Conservation (phyloP, 2,888 invertebrate species). For the Harpalus rubripes region DNA sequence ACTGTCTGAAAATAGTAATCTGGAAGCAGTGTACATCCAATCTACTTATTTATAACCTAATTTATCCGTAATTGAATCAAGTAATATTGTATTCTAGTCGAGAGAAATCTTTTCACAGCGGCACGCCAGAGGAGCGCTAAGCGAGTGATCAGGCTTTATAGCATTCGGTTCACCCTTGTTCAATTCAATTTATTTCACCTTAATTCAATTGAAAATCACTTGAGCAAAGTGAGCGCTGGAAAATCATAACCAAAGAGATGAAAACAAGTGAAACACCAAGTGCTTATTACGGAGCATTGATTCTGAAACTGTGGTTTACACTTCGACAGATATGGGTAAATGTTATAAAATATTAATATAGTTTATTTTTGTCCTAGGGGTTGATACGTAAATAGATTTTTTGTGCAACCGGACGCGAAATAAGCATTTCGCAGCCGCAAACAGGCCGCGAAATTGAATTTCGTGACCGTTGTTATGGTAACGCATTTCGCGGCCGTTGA, state of each 20-base stretch:
- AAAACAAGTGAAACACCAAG: slow-evolving; percentile 32
- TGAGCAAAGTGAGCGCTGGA: slow-evolving; percentile 43
- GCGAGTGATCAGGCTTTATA: slow-evolving; percentile 16
- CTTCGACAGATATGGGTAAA: too few relatives aligned
- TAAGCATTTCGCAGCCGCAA: too few relatives aligned
- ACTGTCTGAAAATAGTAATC: slow-evolving; percentile 3
- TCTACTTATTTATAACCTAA: slow-evolving; percentile 35
- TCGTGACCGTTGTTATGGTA: too few relatives aligned
- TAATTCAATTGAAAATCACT: slow-evolving; percentile 49
- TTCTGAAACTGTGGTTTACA: neutral
- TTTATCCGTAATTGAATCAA: slow-evolving; percentile 17
- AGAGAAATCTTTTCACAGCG: slow-evolving; percentile 31
- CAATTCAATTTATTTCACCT: slow-evolving; percentile 40
- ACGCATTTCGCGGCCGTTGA: too few relatives aligned
- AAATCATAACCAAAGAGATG: slow-evolving; percentile 33
- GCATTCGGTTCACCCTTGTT: slow-evolving; percentile 18
- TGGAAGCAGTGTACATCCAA: neutral
- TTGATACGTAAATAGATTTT: too few relatives aligned
- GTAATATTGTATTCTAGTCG: slow-evolving; percentile 14
- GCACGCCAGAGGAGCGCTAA: neutral
- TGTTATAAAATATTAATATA: too few relatives aligned
- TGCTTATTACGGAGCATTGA: neutral
- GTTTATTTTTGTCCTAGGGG: too few relatives aligned
- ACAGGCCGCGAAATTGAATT: too few relatives aligned
- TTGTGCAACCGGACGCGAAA: too few relatives aligned